Evolutionary conservation across 2,113 vertebrate genomes (phyloP), one percentile per base, ranked within the genome.

Genomic region (Actenoides hombroni): DNA sequence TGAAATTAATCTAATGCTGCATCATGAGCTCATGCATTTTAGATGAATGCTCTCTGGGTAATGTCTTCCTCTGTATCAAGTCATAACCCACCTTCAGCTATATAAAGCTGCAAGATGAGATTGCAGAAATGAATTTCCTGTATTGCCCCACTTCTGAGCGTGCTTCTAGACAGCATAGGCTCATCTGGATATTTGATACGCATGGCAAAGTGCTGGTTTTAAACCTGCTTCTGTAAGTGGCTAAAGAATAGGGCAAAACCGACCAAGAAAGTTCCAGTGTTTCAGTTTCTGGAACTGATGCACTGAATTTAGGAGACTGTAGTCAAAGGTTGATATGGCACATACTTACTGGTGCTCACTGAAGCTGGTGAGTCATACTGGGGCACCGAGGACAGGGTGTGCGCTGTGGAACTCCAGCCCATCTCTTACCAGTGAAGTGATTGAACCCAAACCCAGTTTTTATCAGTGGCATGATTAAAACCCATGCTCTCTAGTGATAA

Each of bases 291-390:
- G 37, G n/a, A 64, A 10, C 11, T 18, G 40, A 18, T 14, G n/a
- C 0, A 3, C 5, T 54, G 83, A 9, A 2, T 35, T 48, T 17
- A 18, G 51, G 23, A 37, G 63, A 3, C 29, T 14, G 2, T 7
- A 35, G 37, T 23, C 26, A 25, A 28, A 42, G 16, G 35, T 14
- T 44, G 39, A 7, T 2, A 10, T 2, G 7, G 23, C 6, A 11
- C 17, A 0, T 63, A 25, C 10, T 29, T 60, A 5, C 6, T 0
- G 4, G 19, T 46, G 54, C 44, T 53, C 2, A 53, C 51, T 0
- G 5, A 64, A 35, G 33, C 25, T 53, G 9, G 12, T 28, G 73
- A 54, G 53, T 60, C 49, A 29, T 5, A 4, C 49, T 53, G 20
- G 24, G 11, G 39, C 69, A 56, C 42, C 49, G 24, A 71, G 13